These are phyloP conservation scores for Psittacara wagleri DNA, from an alignment of 2,113 vertebrate genomes.

Conservation along the genomic window DNA sequence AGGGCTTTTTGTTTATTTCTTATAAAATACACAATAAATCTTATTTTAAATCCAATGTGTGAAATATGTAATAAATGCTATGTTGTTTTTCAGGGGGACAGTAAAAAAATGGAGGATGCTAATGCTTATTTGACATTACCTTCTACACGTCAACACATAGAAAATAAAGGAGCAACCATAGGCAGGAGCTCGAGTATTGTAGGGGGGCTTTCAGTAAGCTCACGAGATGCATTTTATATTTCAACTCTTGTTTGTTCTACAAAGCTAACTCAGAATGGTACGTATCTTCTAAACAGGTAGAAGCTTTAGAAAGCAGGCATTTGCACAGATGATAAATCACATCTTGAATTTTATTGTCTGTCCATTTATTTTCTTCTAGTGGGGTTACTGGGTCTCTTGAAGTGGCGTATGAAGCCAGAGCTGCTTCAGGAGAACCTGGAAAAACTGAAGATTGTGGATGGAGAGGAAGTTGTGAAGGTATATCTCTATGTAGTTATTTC, in stretches of 20 bases:
- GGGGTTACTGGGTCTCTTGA: constrained; percentile 90
- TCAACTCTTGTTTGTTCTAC: constrained; percentile 96
- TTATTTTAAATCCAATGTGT: background rate
- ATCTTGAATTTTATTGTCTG: background rate
- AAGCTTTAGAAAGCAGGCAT: background rate
- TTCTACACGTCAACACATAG: constrained; percentile 79
- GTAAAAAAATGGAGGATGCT: constrained; percentile 97
- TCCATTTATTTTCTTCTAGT: constrained; percentile 70
- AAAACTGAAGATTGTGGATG: constrained; percentile 94
- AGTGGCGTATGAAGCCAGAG: constrained; percentile 94
- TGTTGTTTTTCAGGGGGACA: constrained; percentile 86
- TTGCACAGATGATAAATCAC: background rate
- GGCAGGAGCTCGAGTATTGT: constrained; percentile 81
- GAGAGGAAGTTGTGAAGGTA: constrained; percentile 98
- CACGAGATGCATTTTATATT: constrained; percentile 89
- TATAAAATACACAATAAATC: background rate
- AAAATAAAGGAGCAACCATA: constrained; percentile 79
- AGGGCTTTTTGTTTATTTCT: background rate
- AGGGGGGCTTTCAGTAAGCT: constrained; percentile 88
- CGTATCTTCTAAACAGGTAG: background rate
- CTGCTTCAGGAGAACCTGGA: constrained; percentile 91
- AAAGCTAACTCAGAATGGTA: constrained; percentile 98
- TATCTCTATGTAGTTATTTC: background rate
- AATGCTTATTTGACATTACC: constrained; percentile 83
- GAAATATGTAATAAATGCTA: background rate